Base-by-base conservation (phyloP, 1,140 invertebrate species). In the Anastrepha obliqua region DNA sequence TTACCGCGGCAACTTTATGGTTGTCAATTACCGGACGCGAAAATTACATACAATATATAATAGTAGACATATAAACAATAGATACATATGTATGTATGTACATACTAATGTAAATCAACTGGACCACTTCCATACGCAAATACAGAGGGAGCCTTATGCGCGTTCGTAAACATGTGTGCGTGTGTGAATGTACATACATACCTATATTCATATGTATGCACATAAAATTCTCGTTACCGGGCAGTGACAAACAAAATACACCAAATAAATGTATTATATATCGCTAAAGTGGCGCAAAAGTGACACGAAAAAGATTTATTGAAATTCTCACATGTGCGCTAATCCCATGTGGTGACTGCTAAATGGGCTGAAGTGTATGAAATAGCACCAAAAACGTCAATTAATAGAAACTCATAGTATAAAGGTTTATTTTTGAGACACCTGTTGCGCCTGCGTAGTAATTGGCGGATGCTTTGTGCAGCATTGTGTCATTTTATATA, bases 21-120 rank as follows among this genome's bases (percentile, higher is more conserved):
- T 81, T 81, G 74, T 81, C 74, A 81, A 81, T 51, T 81, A 81
- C 74, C 74, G 74, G 74, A 81, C 74, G 74, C 51, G 74, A 81
- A 81, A 81, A 81, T 58, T 81, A 81, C 74, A 81, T n/a, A 81
- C n/a, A 81, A 81, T 81, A 81, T n/a, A 81, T 29, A 81, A 58
- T 81, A 81, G n/a, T 81, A 81, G 74, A 58, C 47, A 81, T 81
- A 81, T 55, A 81, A 81, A 81, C 74, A 81, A 55, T 81, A 55
- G 74, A 81, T 81, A 81, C 29, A 29, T 29, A 29, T 29, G 29
- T 55, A 55, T 55, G 51, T 55, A 55, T 55, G 51, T 58, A 81
- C 29, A 1, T 55, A 81, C n/a, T 81, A 20, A 81, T 81, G 47
- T 81, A 81, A 81, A 74, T 47, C 39, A 74, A 74, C 42, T 15